phyloP scores from a whole-genome alignment of 2,888 invertebrate genomes.

The Neoaliturus tenellus region DNA sequence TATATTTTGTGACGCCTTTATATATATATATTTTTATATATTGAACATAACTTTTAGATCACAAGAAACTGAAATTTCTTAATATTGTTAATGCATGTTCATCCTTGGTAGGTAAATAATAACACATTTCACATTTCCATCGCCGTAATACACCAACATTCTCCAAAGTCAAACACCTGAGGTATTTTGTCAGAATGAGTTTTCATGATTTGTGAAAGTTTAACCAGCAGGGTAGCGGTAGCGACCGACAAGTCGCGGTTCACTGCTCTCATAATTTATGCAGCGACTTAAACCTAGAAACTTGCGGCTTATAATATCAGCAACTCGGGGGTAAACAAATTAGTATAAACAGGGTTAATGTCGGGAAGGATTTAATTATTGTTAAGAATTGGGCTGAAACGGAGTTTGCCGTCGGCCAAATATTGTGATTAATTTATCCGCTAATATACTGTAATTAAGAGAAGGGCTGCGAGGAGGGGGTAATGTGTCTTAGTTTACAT shows the following conservation, averaged over 20 bases:
- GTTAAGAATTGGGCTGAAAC: slow-evolving; percentile 45
- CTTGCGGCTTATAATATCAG: slow-evolving; percentile 47
- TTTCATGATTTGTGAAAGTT: neutral
- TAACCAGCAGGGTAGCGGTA: neutral
- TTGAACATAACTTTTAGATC: too few relatives aligned
- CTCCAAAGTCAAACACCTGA: neutral
- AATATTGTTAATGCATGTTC: too few relatives aligned
- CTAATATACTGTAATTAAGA: slow-evolving; percentile 50
- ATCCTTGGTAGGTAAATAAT: too few relatives aligned
- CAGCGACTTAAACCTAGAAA: slow-evolving; percentile 31
- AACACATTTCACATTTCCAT: neutral
- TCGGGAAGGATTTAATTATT: slow-evolving; percentile 52
- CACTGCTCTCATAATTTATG: slow-evolving; percentile 34
- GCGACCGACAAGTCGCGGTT: neutral
- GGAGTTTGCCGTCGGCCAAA: neutral
- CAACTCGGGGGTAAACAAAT: slow-evolving; percentile 41
- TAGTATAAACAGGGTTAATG: slow-evolving; percentile 44
- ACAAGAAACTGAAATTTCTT: too few relatives aligned
- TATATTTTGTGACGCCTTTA: too few relatives aligned
- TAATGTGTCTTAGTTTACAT: slow-evolving; percentile 53
- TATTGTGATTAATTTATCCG: slow-evolving; percentile 53
- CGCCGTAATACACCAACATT: neutral
- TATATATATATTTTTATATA: too few relatives aligned
- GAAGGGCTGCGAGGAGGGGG: slow-evolving; percentile 13
- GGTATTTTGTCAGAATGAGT: neutral